phyloP scores from a whole-genome alignment of 2,797 vertebrate species.

The Pseudochromis fuscus region DNA sequence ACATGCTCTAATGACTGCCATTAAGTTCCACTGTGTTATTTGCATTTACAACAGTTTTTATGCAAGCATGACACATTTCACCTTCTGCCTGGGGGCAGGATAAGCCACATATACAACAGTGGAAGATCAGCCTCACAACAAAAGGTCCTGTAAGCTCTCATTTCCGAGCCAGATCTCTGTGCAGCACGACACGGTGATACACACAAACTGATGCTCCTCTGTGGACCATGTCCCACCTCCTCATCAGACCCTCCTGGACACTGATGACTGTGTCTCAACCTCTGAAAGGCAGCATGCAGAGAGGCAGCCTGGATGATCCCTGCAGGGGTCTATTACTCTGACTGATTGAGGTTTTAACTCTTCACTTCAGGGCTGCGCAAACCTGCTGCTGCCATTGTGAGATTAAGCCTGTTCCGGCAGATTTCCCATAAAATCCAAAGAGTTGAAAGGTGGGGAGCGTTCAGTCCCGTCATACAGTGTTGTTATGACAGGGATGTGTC shows the following conservation, averaged over 20 bases:
- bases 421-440: slow-evolving; percentile 49
- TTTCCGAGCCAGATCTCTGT: slow-evolving; percentile 15
- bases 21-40: slow-evolving; percentile 37
- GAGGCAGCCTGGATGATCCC: slow-evolving; percentile 21
- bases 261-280: slow-evolving; percentile 14
- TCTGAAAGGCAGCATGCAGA: slow-evolving; percentile 6
- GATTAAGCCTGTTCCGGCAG: slow-evolving; percentile 33
- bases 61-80: slow-evolving; percentile 44
- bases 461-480: neutral
- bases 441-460: slow-evolving; percentile 6
- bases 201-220: neutral
- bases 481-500: neutral
- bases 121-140: slow-evolving; percentile 25
- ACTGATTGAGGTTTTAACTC: slow-evolving; percentile 43
- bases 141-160: slow-evolving; percentile 33
- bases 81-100: slow-evolving; percentile 9
- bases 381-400: slow-evolving; percentile 19
- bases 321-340: slow-evolving; percentile 23
- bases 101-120: slow-evolving; percentile 24
- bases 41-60: slow-evolving; percentile 61
- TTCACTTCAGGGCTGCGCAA: slow-evolving; percentile 18
- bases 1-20: slow-evolving; percentile 35
- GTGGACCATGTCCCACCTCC: slow-evolving; percentile 2
- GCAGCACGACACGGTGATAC: neutral
- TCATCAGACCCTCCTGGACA: slow-evolving; percentile 18